Evolutionary conservation across 2,113 vertebrate species (phyloP), one percentile per base, ranked within the genome.

Genomic region (Onychorhynchus coronatus): DNA sequence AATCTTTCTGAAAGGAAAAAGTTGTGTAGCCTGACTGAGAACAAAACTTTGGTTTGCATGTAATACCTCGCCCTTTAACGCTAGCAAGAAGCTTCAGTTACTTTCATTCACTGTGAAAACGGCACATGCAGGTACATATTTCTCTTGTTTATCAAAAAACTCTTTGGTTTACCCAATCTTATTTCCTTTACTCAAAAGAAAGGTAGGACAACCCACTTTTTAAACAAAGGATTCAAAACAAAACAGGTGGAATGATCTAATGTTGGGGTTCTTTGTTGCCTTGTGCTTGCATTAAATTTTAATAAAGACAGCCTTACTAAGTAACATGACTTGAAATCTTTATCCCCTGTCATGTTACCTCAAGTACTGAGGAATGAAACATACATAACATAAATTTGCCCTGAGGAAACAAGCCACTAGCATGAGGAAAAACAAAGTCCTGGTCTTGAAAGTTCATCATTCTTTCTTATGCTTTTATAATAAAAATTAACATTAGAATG

Each of bases 221-320:
- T 24, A 78, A 91, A 55, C 9, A 49, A 31, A 47, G n/a, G 11
- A 74, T 66, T 62, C 17, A 73, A 46, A 81, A 11, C 22, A 74
- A 58, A 85, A 53, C 19, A 70, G 35, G 50, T 52, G 11, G 15
- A 25, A 65, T 31, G 7, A 30, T 11, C 24, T 63, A 12, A 37
- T 2, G 3, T 17, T 19, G 17, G n/a, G 9, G 9, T 0, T 9
- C 41, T 59, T 66, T 76, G 8, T 35, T 65, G 42, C 33, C 46
- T 85, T 58, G 9, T 55, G 31, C 35, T 63, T 46, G 9, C 28
- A 78, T 12, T 53, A 14, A 33, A n/a, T 59, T 87, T 75, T 72
- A 82, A 78, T 41, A 73, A 61, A 66, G n/a, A 82, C 3, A 75
- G 22, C 30, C 15, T 73, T 53, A 53, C 2, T 42, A 66, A 62